Conservation (phyloP, 30 jellyfish, hydroid and myxozoan species). For the Hydra vulgaris region DNA sequence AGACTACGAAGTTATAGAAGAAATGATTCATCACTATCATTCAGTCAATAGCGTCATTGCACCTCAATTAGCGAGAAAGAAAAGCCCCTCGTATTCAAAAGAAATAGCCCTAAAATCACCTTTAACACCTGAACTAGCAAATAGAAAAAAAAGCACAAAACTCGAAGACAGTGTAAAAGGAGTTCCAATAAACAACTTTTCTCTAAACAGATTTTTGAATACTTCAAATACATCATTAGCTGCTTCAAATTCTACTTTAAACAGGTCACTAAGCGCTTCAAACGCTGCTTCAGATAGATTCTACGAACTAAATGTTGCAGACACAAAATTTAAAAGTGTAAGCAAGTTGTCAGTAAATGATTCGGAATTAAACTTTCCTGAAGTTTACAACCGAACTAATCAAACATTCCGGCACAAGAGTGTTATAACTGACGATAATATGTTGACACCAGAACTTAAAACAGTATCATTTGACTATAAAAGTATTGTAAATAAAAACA, state of each 20-base stretch:
- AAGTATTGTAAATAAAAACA: too few relatives aligned
- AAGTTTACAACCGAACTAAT: neutral
- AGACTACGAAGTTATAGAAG: neutral
- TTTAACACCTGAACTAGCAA: neutral
- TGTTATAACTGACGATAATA: neutral
- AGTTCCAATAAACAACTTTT: too few relatives aligned
- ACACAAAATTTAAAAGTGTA: neutral
- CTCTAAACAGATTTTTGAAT: too few relatives aligned
- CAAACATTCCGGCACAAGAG: neutral
- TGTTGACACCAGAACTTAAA: neutral
- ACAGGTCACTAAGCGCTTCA: neutral
- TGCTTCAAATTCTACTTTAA: neutral
- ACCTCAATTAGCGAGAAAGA: neutral
- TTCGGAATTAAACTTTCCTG: neutral
- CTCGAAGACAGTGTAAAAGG: too few relatives aligned
- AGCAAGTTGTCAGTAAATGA: neutral
- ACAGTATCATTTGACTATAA: too few relatives aligned
- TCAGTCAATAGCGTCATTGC: neutral
- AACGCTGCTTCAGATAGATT: neutral
- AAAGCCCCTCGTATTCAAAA: neutral
- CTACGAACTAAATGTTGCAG: too few relatives aligned
- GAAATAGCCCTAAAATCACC: neutral
- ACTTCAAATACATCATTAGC: neutral
- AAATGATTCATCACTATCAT: neutral
- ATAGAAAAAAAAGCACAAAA: too few relatives aligned